A percentile compares a stretch with the other conserved stretches of the same genome.
Conservation (phyloP, 2,797 vertebrate species). For the Pangasius sanitwongsei region DNA sequence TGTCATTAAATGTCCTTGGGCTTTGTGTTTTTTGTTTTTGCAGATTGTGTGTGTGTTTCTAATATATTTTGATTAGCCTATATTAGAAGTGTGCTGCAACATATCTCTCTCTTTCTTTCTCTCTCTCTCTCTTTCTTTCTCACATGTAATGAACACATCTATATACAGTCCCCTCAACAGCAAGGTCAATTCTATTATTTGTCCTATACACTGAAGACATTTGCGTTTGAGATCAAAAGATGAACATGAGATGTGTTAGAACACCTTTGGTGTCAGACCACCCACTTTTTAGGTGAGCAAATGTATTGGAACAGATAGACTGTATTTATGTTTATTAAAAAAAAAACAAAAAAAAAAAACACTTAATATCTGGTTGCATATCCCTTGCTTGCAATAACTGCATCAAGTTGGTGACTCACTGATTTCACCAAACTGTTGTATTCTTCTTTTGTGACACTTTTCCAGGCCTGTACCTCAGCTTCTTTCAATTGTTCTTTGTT, state of each 20-base stretch:
- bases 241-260: background rate
- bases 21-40: slow-evolving; percentile 10
- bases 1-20: slow-evolving; percentile 41
- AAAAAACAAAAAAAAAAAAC: no score
- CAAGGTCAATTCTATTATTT: background rate
- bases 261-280: background rate
- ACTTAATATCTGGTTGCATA: background rate
- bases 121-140: slow-evolving; percentile 45
- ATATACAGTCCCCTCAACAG: background rate
- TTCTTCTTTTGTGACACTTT: background rate
- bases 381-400: background rate
- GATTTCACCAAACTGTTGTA: background rate
- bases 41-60: background rate
- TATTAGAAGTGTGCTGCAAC: background rate
- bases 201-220: background rate
- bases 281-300: background rate
- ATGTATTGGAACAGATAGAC: background rate
- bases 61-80: background rate
- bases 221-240: background rate
- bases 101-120: slow-evolving; percentile 19
- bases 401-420: no score
- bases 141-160: background rate
- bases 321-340: no score
- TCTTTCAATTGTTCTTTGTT: background rate
- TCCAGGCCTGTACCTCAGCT: background rate